phyloP scores from a whole-genome alignment of 2,113 vertebrate genomes.

The Stictonetta naevosa region DNA sequence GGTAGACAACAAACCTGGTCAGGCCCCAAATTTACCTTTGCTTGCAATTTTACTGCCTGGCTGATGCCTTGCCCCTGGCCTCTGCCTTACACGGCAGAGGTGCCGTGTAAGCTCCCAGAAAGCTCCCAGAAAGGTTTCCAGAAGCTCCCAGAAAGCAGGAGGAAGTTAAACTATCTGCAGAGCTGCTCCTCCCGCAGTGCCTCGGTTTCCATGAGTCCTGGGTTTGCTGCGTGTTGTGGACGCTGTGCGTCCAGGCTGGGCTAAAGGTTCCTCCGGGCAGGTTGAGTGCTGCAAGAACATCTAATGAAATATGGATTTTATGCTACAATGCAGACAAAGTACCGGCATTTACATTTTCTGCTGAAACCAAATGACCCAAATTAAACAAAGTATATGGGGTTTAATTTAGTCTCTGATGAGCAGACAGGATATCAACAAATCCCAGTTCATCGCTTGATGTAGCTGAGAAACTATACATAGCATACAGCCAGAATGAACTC shows the following conservation, averaged over 20 bases:
- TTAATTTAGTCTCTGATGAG: neutral
- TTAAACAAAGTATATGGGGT: neutral
- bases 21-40: neutral
- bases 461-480: neutral
- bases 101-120: too few relatives aligned
- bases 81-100: neutral
- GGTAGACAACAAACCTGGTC: neutral
- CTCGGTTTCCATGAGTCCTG: too few relatives aligned
- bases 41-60: fast-evolving
- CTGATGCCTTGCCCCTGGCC: neutral
- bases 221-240: neutral
- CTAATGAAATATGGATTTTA: neutral
- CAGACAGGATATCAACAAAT: neutral
- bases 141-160: neutral
- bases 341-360: neutral
- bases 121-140: neutral
- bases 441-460: neutral
- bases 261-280: neutral
- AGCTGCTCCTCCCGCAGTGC: too few relatives aligned
- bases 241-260: neutral
- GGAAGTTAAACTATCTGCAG: neutral
- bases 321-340: neutral
- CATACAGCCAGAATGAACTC: neutral
- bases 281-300: neutral
- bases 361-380: neutral